Percentiles rank a stretch among this genome's conserved stretches.
Evolutionary conservation across 2,888 invertebrate species (phyloP).

Genomic region (Andricus quercusramuli): DNA sequence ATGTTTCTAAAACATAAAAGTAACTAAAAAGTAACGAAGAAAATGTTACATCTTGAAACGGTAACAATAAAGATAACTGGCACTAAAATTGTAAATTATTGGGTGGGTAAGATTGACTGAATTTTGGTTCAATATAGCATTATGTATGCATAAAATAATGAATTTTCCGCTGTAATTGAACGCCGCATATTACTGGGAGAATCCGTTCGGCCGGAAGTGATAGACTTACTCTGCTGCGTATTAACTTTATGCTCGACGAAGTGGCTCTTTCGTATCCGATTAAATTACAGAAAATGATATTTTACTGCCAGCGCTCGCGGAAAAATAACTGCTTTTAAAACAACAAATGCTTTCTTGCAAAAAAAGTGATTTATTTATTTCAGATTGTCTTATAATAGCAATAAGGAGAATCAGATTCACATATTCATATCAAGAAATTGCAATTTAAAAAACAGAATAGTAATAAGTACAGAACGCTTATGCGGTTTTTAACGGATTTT

Average conservation of each 20-base stretch:
- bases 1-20: no score
- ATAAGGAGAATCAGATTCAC: not conserved
- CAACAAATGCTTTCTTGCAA: not conserved
- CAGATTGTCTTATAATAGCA: not conserved
- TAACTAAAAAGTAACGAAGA: no score
- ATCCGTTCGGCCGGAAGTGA: constrained; percentile 66
- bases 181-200: constrained; percentile 44
- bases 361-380: not conserved
- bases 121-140: not conserved
- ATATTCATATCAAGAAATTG: no score
- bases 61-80: no score
- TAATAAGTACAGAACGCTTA: no score
- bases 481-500: no score
- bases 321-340: constrained; percentile 13
- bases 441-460: no score
- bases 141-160: constrained; percentile 31
- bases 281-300: constrained; percentile 41
- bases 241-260: constrained; percentile 65
- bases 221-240: constrained; percentile 73
- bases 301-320: constrained; percentile 19
- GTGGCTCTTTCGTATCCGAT: constrained; percentile 40
- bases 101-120: not conserved
- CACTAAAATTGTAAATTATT: no score
- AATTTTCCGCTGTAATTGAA: constrained; percentile 34
- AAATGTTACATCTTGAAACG: no score